Base-by-base conservation (phyloP, 2,888 invertebrate genomes). In the Liopterus haemorrhoidalis region DNA sequence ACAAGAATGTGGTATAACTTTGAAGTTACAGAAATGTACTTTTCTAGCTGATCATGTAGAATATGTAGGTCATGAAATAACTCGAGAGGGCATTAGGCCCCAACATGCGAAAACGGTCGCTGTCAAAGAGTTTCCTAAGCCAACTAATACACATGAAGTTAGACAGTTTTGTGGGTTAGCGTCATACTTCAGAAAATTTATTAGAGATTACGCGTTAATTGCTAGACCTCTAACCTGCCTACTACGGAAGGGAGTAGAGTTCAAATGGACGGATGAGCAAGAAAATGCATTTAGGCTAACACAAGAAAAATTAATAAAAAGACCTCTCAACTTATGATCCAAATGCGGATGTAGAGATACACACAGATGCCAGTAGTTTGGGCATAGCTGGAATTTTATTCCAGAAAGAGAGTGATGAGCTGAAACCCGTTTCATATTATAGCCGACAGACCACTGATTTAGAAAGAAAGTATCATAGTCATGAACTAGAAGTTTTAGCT, bases 11-110 rank as follows among this genome's bases (percentile, higher is more conserved):
- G 46, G 51, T 18, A 21, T 51, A 27, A 5, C 52, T 49, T 38
- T 48, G 46, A 59, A 59, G 21, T 55, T 54, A 54, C 52, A 56
- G n/a, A 60, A 61, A 43, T 57, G 57, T 33, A 48, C 56, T 4
- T 55, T 62, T 21, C 9, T 58, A 24, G 45, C 54, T 11, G n/a
- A 30, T 5, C 11, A 16, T 6, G 22, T 38, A 18, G 22, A 37
- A 18, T 37, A 21, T 21, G 12, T 37, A 4, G 37, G 18, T 6
- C 19, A 11, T 30, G 12, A 11, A 11, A 11, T 30, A 30, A 5
- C n/a, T 5, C 11, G 12, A 11, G 30, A 12, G 5, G 12, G 12
- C 5, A 12, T 52, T 5, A 28, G 44, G 1, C 30, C 12, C 5
- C 12, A 9, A 11, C 5, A 30, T 5, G 30, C 5, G 11, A 30